Base-by-base conservation (phyloP, 2,113 vertebrate genomes). In the Chauna torquata region DNA sequence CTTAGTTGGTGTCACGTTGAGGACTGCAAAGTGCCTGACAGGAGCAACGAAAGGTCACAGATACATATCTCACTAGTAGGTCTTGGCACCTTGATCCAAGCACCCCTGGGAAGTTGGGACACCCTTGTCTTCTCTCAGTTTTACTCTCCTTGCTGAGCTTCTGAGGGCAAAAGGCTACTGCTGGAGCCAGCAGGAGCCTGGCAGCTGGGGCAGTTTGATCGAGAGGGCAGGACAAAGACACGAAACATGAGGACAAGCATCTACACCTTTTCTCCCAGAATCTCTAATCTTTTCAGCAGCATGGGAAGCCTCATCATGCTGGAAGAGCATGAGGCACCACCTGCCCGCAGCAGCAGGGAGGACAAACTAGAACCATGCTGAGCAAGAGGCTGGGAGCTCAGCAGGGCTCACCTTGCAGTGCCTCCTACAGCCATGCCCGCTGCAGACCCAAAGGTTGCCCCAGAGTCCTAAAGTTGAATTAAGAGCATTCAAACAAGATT, bases 1-100 rank as follows among this genome's bases (percentile, higher is more conserved):
- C 91, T 82, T 28, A 15, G 52, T 27, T 0, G 0, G 86, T 44
- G 74, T 58, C 81, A 80, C 20, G 1, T 7, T 8, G 64, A 92
- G 68, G 78, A 77, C 89, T 95, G 47, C 87, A 84, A 95, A 94
- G 78, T 75, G 71, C 64, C 91, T 83, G 84, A 54, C 82, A 91
- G 82, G 47, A 92, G 68, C 82, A 82, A 64, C 15, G 12, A 47
- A 93, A 88, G 91, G 95, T 81, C 91, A 77, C 1, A 4, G 50
- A 34, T 52, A 83, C 5, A 4, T 22, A 87, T 57, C 68, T 92
- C 20, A 1, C 70, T 62, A 59, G 45, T 8, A 19, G n/a, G 52
- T 86, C 66, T 44, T 40, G 47, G 81, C 80, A 90, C n/a, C 75
- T 58, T 44, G 45, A 81, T 88, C 50, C 74, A 69, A 89, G 74